A percentile compares a stretch with the other conserved stretches of the same genome.
Conservation (phyloP, 2,888 invertebrate genomes). For the Lordiphosa fenestrarum region DNA sequence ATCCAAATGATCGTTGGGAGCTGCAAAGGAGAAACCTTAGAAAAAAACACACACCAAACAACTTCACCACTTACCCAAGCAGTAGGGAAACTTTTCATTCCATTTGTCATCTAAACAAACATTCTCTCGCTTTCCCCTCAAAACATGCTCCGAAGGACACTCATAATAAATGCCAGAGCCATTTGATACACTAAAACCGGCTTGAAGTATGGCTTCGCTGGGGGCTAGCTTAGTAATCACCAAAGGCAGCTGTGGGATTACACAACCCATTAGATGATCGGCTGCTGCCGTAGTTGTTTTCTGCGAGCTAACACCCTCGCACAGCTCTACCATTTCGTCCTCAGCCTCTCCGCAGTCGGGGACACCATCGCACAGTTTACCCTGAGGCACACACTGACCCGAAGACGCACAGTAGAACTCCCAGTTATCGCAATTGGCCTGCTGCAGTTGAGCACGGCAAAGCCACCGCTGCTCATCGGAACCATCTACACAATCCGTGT, state of each 20-base stretch:
- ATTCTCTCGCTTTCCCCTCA: constrained; percentile 23
- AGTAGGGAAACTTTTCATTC: constrained; percentile 30
- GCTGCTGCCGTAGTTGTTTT: not conserved
- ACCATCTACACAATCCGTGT: constrained; percentile 26
- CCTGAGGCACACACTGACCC: constrained; percentile 33
- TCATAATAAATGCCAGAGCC: constrained; percentile 19
- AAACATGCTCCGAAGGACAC: constrained; percentile 25
- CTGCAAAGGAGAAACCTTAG: constrained; percentile 9
- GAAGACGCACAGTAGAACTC: constrained; percentile 33
- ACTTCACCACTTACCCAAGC: constrained; percentile 26
- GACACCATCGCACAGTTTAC: constrained; percentile 28
- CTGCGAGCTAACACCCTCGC: constrained; percentile 5
- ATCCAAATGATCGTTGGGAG: constrained; percentile 7
- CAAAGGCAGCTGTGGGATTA: constrained; percentile 27
- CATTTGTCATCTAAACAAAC: constrained; percentile 17
- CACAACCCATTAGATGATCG: not conserved
- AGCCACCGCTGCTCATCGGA: constrained; percentile 37
- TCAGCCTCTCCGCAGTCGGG: constrained; percentile 32
- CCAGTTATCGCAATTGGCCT: constrained; percentile 37
- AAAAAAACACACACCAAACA: too few species aligned
- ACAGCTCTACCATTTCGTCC: constrained; percentile 24
- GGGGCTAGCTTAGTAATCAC: constrained; percentile 21
- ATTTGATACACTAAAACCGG: constrained; percentile 19
- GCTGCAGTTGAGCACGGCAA: constrained; percentile 31
- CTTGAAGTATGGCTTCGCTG: constrained; percentile 13